Evolutionary conservation across 2,113 vertebrate genomes (phyloP).

Genomic region (Neoarius graeffei): DNA sequence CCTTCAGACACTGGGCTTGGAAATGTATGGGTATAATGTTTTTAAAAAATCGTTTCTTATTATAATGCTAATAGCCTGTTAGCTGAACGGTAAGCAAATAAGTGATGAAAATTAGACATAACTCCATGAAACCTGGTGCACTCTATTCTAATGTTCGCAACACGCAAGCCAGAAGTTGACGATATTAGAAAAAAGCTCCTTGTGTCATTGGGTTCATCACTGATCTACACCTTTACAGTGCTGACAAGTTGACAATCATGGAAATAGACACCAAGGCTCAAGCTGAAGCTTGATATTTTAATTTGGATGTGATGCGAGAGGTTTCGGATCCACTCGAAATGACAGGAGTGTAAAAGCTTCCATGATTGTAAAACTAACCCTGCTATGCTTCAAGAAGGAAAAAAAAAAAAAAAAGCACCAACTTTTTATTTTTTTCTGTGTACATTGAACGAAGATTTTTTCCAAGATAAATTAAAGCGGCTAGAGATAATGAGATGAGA

Average conservation of each 20-base stretch:
- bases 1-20: conserved; percentile 2
- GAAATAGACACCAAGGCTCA: background rate
- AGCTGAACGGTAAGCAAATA: conserved; percentile 5
- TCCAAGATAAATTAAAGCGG: background rate
- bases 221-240: background rate
- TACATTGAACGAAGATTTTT: background rate
- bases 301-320: background rate
- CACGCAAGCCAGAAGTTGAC: background rate
- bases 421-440: background rate
- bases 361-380: background rate
- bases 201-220: background rate
- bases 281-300: background rate
- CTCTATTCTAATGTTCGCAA: background rate
- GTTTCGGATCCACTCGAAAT: background rate
- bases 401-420: background rate
- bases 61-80: conserved; percentile 8
- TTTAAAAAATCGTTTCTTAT: background rate
- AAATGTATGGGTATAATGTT: conserved; percentile 36
- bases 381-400: background rate
- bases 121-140: background rate
- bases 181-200: background rate
- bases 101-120: background rate
- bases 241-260: background rate
- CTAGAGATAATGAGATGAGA: too few species aligned
- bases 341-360: background rate